Conservation (phyloP, 2,113 vertebrate species). For the Pagrus major region DNA sequence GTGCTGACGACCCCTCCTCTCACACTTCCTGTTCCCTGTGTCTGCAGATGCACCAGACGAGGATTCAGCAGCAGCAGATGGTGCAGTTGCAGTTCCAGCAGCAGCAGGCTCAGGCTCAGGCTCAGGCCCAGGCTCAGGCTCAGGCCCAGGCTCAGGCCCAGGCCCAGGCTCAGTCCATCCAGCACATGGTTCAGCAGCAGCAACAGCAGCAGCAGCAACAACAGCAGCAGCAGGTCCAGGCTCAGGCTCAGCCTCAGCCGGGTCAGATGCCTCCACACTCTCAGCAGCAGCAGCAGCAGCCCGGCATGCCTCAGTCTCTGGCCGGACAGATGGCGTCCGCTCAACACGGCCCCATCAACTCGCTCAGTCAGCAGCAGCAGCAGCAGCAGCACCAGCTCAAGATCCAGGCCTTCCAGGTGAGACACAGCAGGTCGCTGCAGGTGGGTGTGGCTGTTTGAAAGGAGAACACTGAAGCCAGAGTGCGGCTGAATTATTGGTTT, state of each 20-base stretch:
- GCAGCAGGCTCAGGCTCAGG: constrained; percentile 73
- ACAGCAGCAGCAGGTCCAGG: too few relatives aligned
- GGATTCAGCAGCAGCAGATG: constrained; percentile 77
- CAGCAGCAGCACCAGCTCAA: constrained; percentile 78
- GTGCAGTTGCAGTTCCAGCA: constrained; percentile 85
- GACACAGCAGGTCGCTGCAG: background rate
- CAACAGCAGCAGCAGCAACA: too few relatives aligned
- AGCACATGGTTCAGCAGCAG: too few relatives aligned
- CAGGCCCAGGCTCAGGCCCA: constrained; percentile 83
- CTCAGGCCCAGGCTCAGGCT: constrained; percentile 82
- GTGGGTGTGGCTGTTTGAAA: background rate
- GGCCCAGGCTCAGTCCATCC: constrained; percentile 81
- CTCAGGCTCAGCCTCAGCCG: constrained; percentile 84
- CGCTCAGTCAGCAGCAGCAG: constrained; percentile 79
- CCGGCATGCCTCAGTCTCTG: constrained; percentile 79
- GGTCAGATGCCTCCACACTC: constrained; percentile 80
- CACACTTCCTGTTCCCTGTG: background rate
- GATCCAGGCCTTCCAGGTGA: constrained; percentile 81
- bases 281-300: constrained; percentile 72
- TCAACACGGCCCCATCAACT: constrained; percentile 76
- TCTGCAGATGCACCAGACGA: constrained; percentile 82
- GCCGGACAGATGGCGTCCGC: constrained; percentile 69
- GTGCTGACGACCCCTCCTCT: background rate
- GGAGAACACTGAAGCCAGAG: too few relatives aligned
- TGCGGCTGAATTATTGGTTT: too few relatives aligned